phyloP scores from a whole-genome alignment of 2,113 vertebrate species.

The Spermophilus dauricus region DNA sequence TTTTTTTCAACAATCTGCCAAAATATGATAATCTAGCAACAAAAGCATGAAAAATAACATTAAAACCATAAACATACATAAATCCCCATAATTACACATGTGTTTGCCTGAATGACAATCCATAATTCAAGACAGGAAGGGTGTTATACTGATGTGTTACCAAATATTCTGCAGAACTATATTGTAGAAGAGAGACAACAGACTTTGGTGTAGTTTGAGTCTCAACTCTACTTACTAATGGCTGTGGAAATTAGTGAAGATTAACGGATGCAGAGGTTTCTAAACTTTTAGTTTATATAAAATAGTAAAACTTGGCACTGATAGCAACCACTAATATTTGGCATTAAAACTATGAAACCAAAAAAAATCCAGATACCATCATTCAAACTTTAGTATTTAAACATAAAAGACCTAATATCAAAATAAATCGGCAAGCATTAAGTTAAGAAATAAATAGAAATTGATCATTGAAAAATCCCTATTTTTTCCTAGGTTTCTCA shows the following conservation, averaged over 20 bases:
- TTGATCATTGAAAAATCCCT: not conserved
- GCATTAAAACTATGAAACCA: not conserved
- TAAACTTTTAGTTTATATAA: not conserved
- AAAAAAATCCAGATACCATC: not conserved
- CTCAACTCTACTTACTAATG: not conserved
- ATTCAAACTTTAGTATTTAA: not conserved
- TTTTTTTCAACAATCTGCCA: conserved; percentile 31
- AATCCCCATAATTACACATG: not conserved
- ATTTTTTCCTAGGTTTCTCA: not conserved
- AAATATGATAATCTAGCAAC: conserved; percentile 5
- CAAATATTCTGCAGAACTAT: not conserved
- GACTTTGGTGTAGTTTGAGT: not conserved
- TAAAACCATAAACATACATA: not conserved
- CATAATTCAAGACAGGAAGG: not conserved
- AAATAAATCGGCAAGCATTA: not conserved
- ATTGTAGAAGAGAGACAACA: not conserved
- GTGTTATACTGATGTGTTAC: not conserved
- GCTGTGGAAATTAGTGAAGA: not conserved
- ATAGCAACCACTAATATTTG: not conserved
- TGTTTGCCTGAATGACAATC: not conserved
- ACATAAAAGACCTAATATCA: not conserved
- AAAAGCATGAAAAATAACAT: conserved; percentile 9
- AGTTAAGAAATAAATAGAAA: not conserved
- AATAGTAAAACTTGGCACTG: not conserved
- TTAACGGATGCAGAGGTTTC: not conserved